These are phyloP conservation scores for Dilophus febrilis DNA, from an alignment of 2,888 invertebrate species.

Conservation along the genomic window DNA sequence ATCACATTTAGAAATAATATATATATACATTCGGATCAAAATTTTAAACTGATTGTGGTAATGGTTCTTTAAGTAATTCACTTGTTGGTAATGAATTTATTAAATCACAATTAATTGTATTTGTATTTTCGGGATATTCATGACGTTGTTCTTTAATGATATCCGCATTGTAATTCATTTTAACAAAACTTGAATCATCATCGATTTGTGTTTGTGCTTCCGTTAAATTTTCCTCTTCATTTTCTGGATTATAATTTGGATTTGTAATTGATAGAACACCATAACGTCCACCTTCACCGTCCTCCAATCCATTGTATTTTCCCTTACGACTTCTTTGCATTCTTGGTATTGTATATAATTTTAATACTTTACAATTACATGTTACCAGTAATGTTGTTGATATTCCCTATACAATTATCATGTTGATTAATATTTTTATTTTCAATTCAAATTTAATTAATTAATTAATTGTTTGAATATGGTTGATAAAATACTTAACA, in stretches of 20 bases:
- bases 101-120: conserved; percentile 12
- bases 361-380: conserved; percentile 37
- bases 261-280: conserved; percentile 17
- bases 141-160: conserved; percentile 14
- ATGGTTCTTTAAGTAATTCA: conserved; percentile 12
- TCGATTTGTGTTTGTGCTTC: conserved; percentile 1
- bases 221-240: conserved; percentile 8
- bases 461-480: no score
- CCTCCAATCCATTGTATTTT: conserved; percentile 14
- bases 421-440: no score
- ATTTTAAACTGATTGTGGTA: conserved; percentile 14
- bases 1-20: no score
- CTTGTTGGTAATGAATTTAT: conserved; percentile 14
- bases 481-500: no score
- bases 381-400: conserved; percentile 43
- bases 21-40: no score
- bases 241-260: conserved; percentile 12
- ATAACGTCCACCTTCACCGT: conserved; percentile 17
- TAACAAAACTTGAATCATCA: conserved; percentile 10
- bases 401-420: conserved; percentile 32
- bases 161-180: conserved; percentile 15
- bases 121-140: conserved; percentile 4
- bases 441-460: no score
- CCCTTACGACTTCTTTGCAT: conserved; percentile 15
- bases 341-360: conserved; percentile 15